Evolutionary conservation across 1,140 invertebrate genomes (phyloP), one percentile per base, ranked within the genome.

Genomic region (Battus philenor): DNA sequence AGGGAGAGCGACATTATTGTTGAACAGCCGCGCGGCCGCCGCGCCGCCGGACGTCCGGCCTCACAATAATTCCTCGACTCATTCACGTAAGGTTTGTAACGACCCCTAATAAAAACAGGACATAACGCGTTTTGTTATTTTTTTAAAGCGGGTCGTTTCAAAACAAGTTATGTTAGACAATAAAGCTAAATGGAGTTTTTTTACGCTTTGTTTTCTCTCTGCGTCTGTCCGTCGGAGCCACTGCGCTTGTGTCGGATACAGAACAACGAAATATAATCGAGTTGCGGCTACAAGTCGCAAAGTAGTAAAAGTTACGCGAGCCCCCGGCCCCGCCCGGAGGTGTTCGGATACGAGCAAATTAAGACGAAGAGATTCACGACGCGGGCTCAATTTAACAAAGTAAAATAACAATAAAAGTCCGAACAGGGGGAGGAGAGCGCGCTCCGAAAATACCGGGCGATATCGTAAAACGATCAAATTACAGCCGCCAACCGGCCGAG

Each of bases 381-480:
- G n/a, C 15, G 17, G 13, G 10, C 13, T 33, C 15, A 17, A 33
- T 33, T 33, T 33, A 33, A 33, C 31, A 33, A 33, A 33, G 31
- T 33, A 33, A 33, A 33, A 33, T 33, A 33, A 33, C 31, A 17
- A 33, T 33, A 33, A 33, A 33, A 33, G 17, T 32, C 13, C 31
- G 12, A n/a, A n/a, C n/a, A 33, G n/a, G 17, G 17, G 31, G 31
- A 33, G 17, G 31, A 33, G 12, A 16, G 10, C 31, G 15, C 31
- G 10, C 17, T n/a, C 10, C 13, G 17, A 17, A 33, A 17, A 33
- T 8, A 16, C 15, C 13, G 31, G 31, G 31, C 31, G 31, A 33
- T 17, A 33, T 33, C 31, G 31, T 33, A 33, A 33, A 33, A 17
- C 31, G 31, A 33, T 33, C 31, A 33, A 33, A 33, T 17, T 13